These are phyloP conservation scores for Diplodus puntazzo DNA, from an alignment of 2,797 vertebrate species.

Conservation along the genomic window DNA sequence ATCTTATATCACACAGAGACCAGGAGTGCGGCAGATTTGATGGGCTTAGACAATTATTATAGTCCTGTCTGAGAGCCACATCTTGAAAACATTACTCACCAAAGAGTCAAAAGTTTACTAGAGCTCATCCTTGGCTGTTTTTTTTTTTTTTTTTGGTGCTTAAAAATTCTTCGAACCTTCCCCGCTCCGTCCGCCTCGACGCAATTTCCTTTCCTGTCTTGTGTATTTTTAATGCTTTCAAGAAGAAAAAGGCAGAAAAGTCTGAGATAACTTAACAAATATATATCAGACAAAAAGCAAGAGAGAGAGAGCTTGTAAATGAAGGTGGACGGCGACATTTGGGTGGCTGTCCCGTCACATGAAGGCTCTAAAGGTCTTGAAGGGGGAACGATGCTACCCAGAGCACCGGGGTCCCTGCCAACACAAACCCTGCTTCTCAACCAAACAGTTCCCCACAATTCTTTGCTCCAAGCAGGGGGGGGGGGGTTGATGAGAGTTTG, in stretches of 20 bases:
- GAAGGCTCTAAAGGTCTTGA: slow-evolving; percentile 53
- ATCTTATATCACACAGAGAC: slow-evolving; percentile 31
- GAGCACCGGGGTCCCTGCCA: slow-evolving; percentile 77
- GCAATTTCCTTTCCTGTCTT: slow-evolving; percentile 18
- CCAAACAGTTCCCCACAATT: slow-evolving; percentile 61
- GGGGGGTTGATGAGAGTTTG: slow-evolving; percentile 74
- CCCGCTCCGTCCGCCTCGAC: slow-evolving; percentile 14
- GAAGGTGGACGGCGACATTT: background rate
- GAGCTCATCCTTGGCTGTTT: slow-evolving; percentile 42
- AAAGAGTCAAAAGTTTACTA: slow-evolving; percentile 69
- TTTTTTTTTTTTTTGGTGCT: slow-evolving; percentile 49
- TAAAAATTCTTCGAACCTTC: slow-evolving; percentile 36
- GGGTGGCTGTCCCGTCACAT: slow-evolving; percentile 18
- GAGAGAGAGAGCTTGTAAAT: background rate
- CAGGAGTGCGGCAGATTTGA: slow-evolving; percentile 23
- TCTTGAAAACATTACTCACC: slow-evolving; percentile 77
- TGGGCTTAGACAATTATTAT: slow-evolving; percentile 44
- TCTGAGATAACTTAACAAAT: background rate
- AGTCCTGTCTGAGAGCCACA: slow-evolving; percentile 57
- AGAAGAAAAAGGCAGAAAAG: slow-evolving; percentile 2
- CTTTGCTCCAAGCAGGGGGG: slow-evolving; percentile 65
- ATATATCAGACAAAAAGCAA: background rate
- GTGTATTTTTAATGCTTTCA: background rate
- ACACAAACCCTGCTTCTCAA: slow-evolving; percentile 80
- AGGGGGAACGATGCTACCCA: slow-evolving; percentile 77